phyloP scores from a whole-genome alignment of 2,888 invertebrate genomes.

The Drosophila eohydei region DNA sequence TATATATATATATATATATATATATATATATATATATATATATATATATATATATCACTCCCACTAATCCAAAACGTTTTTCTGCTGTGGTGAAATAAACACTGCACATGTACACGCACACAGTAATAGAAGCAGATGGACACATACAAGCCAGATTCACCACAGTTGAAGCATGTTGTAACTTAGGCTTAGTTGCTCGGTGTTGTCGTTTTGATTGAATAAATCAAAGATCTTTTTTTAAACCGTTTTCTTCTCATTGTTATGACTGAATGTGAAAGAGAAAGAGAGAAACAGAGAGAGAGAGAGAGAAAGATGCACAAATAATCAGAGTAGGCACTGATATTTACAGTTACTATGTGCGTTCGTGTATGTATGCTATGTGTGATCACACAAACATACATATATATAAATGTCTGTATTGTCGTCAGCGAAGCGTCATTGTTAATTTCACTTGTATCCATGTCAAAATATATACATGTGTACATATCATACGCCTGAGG shows the following conservation, averaged over 20 bases:
- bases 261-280: slow-evolving; percentile 2
- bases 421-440: slow-evolving; percentile 44
- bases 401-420: slow-evolving; percentile 3
- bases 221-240: slow-evolving; percentile 54
- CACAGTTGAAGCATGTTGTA: slow-evolving; percentile 57
- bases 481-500: slow-evolving; percentile 34
- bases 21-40: no score
- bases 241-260: slow-evolving; percentile 35
- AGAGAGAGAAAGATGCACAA: slow-evolving; percentile 27
- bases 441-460: slow-evolving; percentile 63
- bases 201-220: slow-evolving; percentile 58
- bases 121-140: neutral
- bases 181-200: slow-evolving; percentile 44
- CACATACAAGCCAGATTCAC: slow-evolving; percentile 34
- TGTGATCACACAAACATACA: neutral
- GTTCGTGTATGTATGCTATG: slow-evolving; percentile 7
- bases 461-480: slow-evolving; percentile 30
- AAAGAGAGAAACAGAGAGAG: neutral
- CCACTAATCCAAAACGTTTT: slow-evolving; percentile 27
- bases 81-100: slow-evolving; percentile 42
- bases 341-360: slow-evolving; percentile 52
- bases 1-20: no score
- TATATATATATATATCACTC: slow-evolving; percentile 9
- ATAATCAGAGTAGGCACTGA: slow-evolving; percentile 26
- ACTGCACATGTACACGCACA: slow-evolving; percentile 6